Conservation (phyloP, 2,113 vertebrate genomes). For the Labeo rohita region DNA sequence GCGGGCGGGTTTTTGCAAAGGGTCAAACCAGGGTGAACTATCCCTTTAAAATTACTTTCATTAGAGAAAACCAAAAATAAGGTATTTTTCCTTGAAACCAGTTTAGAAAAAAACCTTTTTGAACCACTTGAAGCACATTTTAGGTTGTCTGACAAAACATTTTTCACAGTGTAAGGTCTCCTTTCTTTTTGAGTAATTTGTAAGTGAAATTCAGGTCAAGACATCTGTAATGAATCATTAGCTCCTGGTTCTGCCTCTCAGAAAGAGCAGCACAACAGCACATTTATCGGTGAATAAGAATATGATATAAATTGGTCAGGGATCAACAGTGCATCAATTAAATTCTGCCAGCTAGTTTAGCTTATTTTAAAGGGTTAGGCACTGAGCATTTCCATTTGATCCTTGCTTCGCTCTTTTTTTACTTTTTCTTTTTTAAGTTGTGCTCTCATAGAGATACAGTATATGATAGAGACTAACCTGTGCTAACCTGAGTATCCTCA, state of each 20-base stretch:
- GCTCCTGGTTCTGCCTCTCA: neutral
- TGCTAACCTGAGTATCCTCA: neutral
- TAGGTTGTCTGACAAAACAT: neutral
- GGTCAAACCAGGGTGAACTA: no score
- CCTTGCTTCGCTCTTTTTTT: neutral
- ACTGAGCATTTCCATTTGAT: neutral
- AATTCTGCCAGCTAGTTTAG: neutral
- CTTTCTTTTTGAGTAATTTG: neutral
- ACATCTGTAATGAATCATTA: neutral
- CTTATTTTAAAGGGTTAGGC: neutral
- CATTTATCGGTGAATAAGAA: neutral
- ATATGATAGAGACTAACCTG: neutral
- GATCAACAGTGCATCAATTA: neutral
- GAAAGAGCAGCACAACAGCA: neutral
- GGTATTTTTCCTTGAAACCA: neutral
- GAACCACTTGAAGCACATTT: neutral
- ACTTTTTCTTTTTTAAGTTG: neutral
- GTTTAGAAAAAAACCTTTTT: neutral
- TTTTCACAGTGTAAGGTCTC: neutral
- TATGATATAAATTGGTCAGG: slow-evolving; percentile 7
- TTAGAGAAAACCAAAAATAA: neutral
- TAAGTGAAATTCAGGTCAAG: slow-evolving; percentile 3
- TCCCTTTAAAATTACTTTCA: neutral
- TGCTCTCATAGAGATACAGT: neutral
- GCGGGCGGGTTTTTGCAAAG: no score